Conservation (phyloP, 2,797 vertebrate genomes). For the Schizopygopsis pylzovi region DNA sequence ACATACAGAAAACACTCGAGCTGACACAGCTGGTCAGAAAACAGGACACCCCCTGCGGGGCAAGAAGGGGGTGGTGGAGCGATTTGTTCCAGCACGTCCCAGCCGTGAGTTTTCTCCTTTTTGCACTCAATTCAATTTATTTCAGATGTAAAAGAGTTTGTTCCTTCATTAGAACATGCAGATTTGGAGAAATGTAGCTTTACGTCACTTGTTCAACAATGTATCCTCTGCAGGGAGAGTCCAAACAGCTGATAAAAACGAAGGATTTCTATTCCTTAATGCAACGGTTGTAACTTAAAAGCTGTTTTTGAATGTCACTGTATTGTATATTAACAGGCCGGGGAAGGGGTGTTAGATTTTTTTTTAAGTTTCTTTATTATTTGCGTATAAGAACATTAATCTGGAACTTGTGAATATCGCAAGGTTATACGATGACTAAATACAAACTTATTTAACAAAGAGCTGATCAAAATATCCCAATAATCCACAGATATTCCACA, state of each 20-base stretch:
- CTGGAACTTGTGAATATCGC: neutral
- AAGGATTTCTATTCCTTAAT: neutral
- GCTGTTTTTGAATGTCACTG: neutral
- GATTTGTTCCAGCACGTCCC: constrained; percentile 44
- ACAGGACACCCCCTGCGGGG: constrained; percentile 41
- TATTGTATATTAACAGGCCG: no score
- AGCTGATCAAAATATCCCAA: neutral
- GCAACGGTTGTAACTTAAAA: neutral
- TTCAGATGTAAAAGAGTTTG: neutral
- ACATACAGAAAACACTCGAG: constrained; percentile 37
- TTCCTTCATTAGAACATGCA: no score
- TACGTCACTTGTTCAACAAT: neutral
- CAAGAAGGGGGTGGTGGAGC: neutral
- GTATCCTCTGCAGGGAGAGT: neutral
- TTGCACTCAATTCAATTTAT: neutral
- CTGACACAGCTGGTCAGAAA: constrained; percentile 51
- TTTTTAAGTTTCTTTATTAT: neutral
- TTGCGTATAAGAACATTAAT: neutral
- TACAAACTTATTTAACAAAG: neutral
- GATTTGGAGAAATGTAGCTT: neutral
- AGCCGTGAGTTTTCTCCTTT: neutral
- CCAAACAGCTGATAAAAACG: neutral
- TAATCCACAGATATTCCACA: neutral
- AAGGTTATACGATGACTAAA: neutral
- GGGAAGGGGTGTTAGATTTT: neutral